Evolutionary conservation across 2,113 vertebrate genomes (phyloP), one percentile per base, ranked within the genome.

Genomic region (Chrysemys picta): DNA sequence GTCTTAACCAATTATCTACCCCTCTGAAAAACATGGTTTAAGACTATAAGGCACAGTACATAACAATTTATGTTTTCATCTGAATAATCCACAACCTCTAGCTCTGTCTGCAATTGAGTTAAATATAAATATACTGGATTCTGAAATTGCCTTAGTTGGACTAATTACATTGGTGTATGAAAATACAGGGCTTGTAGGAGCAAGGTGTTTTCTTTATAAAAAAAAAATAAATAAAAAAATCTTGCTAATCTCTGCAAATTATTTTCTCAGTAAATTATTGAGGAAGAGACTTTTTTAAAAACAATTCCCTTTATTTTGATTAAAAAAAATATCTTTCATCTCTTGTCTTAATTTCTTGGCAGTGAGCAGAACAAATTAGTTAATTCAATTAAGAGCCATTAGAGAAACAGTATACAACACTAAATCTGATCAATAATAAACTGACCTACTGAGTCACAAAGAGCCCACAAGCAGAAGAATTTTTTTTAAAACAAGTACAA

Each of bases 301-400:
- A 93, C 93, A 93, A 85, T 87, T 96, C 80, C 50, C 79, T 90
- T 91, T 95, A 82, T 21, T 53, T 53, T 83, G 76, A 90, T 72
- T 94, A 93, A 89, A 21, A 85, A 47, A 50, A 96, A 29, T 80
- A 91, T 94, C 82, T 95, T 96, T 96, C 83, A 94, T 93, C 42
- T 9, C 22, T 94, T 91, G 72, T 94, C 75, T 93, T 95, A 24
- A 81, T 96, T 96, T 97, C 89, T 91, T 96, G 93, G 29, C 75
- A 95, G 72, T 93, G 54, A 96, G 17, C 72, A 96, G 91, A 92
- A 92, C 86, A 95, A 93, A 94, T 79, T 91, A 89, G 93, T 95
- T 97, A 95, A 97, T 92, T 96, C 47, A 19, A 95, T 96, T 94
- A 95, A 87, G n/a, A 87, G 14, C n/a, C 29, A 93, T 93, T 95